phyloP scores from a whole-genome alignment of 2,888 invertebrate genomes.

The Antheraea assamensis region DNA sequence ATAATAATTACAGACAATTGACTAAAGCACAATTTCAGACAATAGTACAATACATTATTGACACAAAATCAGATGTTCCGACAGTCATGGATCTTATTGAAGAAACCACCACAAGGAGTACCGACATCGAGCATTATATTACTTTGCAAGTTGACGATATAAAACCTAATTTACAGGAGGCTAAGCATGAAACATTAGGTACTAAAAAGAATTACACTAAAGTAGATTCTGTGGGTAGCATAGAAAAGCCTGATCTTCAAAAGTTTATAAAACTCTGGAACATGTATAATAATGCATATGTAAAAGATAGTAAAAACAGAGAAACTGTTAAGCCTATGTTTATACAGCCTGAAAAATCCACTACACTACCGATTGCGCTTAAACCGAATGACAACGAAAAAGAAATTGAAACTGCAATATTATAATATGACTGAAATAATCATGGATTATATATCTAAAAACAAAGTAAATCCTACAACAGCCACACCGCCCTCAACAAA shows the following conservation, averaged over 20 bases:
- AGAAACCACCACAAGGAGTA: not conserved
- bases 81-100: not conserved
- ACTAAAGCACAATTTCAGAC: conserved; percentile 25
- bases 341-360: not conserved
- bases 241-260: conserved; percentile 10
- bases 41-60: conserved; percentile 14
- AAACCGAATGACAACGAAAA: conserved; percentile 23
- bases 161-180: conserved; percentile 1
- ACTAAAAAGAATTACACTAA: not conserved
- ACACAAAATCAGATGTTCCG: conserved; percentile 9
- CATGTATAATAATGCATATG: conserved; percentile 24
- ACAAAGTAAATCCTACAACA: conserved; percentile 23
- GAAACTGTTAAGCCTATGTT: not conserved
- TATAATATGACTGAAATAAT: conserved; percentile 40
- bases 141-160: conserved; percentile 5
- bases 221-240: not conserved
- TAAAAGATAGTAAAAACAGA: conserved; percentile 4
- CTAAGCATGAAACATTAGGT: conserved; percentile 5
- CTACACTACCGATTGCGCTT: not conserved
- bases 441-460: conserved; percentile 37
- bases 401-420: conserved; percentile 34
- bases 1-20: conserved; percentile 13
- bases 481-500: conserved; percentile 28
- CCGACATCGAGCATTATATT: not conserved
- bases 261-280: conserved; percentile 22